Conservation (phyloP, 2,888 invertebrate species). For the Trissoscelio sp. region DNA sequence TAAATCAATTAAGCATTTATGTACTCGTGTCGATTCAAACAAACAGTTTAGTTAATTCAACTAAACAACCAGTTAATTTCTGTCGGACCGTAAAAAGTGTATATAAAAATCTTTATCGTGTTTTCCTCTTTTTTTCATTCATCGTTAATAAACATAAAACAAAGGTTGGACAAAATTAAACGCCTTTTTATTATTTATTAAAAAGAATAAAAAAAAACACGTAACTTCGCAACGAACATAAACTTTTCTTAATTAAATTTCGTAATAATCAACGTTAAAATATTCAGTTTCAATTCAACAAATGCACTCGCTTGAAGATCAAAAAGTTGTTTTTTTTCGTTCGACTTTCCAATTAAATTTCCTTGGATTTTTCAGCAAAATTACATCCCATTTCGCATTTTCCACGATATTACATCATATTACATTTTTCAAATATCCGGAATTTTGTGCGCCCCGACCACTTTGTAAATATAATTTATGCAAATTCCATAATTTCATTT, state of each 20-base stretch:
- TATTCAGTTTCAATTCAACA: background rate
- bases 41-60: background rate
- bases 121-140: background rate
- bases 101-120: background rate
- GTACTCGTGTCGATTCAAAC: background rate
- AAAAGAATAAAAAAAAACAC: too few species aligned
- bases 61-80: background rate
- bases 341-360: too few species aligned
- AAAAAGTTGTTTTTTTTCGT: background rate
- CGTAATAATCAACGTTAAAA: background rate
- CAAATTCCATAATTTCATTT: too few species aligned
- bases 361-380: too few species aligned
- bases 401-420: too few species aligned
- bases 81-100: background rate
- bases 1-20: conserved; percentile 10
- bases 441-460: too few species aligned
- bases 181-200: background rate
- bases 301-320: background rate
- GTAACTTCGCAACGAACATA: background rate
- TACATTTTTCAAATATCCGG: too few species aligned
- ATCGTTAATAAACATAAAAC: background rate
- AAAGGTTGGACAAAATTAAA: background rate
- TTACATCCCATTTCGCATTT: too few species aligned
- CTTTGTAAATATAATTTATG: too few species aligned
- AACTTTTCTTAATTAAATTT: conserved; percentile 1